Evolutionary conservation across 2,888 invertebrate genomes (phyloP).

Genomic region (Sialis fuliginosa): DNA sequence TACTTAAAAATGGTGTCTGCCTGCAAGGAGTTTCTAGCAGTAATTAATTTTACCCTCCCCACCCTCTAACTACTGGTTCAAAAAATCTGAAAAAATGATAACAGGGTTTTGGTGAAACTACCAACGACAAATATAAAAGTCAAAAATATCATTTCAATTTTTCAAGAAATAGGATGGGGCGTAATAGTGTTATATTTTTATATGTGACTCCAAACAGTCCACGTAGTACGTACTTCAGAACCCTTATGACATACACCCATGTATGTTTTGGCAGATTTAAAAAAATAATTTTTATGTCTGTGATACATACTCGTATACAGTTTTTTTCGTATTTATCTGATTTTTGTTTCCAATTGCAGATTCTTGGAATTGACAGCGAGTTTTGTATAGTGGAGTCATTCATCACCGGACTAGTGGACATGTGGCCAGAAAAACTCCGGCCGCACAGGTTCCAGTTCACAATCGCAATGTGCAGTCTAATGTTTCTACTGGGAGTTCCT

Average conservation of each 20-base stretch:
- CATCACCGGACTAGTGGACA: conserved; percentile 37
- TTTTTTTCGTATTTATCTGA: too few relatives aligned
- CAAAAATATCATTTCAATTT: not conserved
- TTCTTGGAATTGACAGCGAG: conserved; percentile 57
- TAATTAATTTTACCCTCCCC: too few relatives aligned
- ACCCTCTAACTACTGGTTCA: too few relatives aligned
- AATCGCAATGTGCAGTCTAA: conserved; percentile 54
- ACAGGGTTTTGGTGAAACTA: not conserved
- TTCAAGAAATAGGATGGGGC: not conserved
- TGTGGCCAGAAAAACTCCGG: conserved; percentile 34
- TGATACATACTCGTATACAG: too few relatives aligned
- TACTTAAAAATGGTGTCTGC: too few relatives aligned
- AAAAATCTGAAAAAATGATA: too few relatives aligned
- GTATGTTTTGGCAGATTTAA: too few relatives aligned
- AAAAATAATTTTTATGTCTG: too few relatives aligned
- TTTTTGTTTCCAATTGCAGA: conserved; percentile 22
- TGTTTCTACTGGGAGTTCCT: conserved; percentile 71
- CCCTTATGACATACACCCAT: too few relatives aligned
- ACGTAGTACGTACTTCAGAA: too few relatives aligned
- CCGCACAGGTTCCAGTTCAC: conserved; percentile 48
- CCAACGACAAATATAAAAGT: not conserved
- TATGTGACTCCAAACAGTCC: too few relatives aligned
- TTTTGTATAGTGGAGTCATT: conserved; percentile 49
- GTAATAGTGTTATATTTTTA: not conserved
- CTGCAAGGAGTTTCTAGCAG: too few relatives aligned